phyloP scores from a whole-genome alignment of 2,888 invertebrate species.

The Phania funesta region DNA sequence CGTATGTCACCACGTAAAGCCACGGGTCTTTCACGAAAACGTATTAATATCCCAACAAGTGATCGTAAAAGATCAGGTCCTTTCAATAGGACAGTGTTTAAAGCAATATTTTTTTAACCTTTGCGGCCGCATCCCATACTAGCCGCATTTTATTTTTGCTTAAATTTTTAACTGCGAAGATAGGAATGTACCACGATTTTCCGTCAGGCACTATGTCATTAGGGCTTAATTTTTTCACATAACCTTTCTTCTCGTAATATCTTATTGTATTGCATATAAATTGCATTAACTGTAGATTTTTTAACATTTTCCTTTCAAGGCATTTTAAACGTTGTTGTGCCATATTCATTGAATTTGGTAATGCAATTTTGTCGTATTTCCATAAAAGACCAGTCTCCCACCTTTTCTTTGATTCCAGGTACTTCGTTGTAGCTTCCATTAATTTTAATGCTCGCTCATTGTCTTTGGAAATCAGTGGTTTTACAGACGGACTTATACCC shows the following conservation, averaged over 20 bases:
- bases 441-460: not conserved
- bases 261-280: no score
- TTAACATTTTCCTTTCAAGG: no score
- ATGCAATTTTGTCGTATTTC: no score
- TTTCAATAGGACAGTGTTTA: conserved; percentile 72
- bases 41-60: no score
- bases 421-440: not conserved
- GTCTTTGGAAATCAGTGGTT: conserved; percentile 2
- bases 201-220: not conserved
- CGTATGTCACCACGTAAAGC: no score
- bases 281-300: no score
- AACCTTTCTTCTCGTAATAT: not conserved
- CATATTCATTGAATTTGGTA: no score
- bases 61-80: conserved; percentile 60
- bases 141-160: no score
- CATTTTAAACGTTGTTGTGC: no score
- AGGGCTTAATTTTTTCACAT: not conserved
- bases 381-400: no score
- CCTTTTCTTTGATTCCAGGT: not conserved
- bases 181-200: conserved; percentile 71
- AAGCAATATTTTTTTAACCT: conserved; percentile 66
- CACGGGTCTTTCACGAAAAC: no score
- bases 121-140: conserved; percentile 74
- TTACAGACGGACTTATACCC: not conserved
- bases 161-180: conserved; percentile 70